Evolutionary conservation across 2,888 invertebrate species (phyloP).

Genomic region (Conchocele bisecta): DNA sequence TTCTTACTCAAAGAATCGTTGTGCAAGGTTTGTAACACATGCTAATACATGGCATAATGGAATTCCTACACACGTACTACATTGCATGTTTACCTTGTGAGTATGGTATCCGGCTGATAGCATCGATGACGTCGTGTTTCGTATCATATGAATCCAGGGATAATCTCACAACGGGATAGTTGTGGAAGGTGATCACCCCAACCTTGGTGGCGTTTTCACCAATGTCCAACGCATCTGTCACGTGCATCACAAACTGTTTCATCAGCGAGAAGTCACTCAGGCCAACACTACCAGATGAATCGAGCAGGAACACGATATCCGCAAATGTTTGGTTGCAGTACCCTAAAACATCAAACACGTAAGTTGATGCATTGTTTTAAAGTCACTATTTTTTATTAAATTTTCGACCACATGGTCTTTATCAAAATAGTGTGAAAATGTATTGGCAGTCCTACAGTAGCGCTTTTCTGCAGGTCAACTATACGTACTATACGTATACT

Average conservation of each 20-base stretch:
- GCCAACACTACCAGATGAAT: constrained; percentile 53
- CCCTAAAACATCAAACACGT: too few relatives aligned
- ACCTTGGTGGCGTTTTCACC: constrained; percentile 38
- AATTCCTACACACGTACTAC: too few relatives aligned
- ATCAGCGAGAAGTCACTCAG: constrained; percentile 27
- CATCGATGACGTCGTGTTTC: constrained; percentile 31
- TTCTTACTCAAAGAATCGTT: too few relatives aligned
- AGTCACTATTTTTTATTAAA: too few relatives aligned
- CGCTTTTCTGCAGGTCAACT: too few relatives aligned
- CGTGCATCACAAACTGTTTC: constrained; percentile 41
- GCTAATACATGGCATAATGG: too few relatives aligned
- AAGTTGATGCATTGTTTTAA: too few relatives aligned
- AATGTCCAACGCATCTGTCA: constrained; percentile 43
- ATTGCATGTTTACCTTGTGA: constrained; percentile 49
- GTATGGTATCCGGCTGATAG: constrained; percentile 45
- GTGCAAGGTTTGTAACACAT: too few relatives aligned
- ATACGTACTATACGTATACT: too few relatives aligned
- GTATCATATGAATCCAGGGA: constrained; percentile 25
- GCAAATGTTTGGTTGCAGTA: constrained; percentile 50
- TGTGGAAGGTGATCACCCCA: constrained; percentile 50
- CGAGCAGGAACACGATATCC: constrained; percentile 48
- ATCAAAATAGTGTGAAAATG: too few relatives aligned
- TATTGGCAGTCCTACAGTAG: too few relatives aligned
- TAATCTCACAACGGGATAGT: constrained; percentile 37
- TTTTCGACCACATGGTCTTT: too few relatives aligned